Evolutionary conservation across 2,113 vertebrate genomes (phyloP).

Genomic region (Rhea pennata): DNA sequence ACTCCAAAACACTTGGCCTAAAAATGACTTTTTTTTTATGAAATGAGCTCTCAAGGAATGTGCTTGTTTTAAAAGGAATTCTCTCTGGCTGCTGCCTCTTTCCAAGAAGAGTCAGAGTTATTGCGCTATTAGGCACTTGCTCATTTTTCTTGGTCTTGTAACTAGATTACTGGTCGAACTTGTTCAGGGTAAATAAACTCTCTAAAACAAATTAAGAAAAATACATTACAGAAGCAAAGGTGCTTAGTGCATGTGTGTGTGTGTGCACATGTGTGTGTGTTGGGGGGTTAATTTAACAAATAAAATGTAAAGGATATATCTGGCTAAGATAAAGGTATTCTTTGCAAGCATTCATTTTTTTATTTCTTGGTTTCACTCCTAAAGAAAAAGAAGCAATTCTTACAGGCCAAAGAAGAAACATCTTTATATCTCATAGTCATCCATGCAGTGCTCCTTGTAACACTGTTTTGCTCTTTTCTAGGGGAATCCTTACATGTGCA

Average conservation of each 20-base stretch:
- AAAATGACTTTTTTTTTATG: slow-evolving; percentile 3
- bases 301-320: not conserved
- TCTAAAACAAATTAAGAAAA: slow-evolving; percentile 15
- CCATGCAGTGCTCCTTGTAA: not conserved
- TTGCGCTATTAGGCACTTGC: not conserved
- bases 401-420: not conserved
- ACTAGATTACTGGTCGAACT: not conserved
- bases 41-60: slow-evolving; percentile 10
- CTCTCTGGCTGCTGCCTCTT: not conserved
- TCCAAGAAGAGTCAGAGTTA: slow-evolving; percentile 2
- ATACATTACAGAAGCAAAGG: not conserved
- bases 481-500: slow-evolving; percentile 99
- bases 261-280: not conserved
- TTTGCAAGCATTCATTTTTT: not conserved
- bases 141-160: not conserved
- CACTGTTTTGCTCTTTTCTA: slow-evolving; percentile 69
- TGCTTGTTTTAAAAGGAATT: not conserved
- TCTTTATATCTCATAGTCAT: not conserved
- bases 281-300: not conserved
- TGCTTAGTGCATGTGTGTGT: not conserved
- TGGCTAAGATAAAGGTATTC: not conserved
- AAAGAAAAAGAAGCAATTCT: not conserved
- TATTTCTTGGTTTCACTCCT: not conserved
- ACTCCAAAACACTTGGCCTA: slow-evolving; percentile 19
- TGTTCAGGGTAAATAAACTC: slow-evolving; percentile 8